Base-by-base conservation (phyloP, 2,888 invertebrate species). In the Copidosoma aretas region DNA sequence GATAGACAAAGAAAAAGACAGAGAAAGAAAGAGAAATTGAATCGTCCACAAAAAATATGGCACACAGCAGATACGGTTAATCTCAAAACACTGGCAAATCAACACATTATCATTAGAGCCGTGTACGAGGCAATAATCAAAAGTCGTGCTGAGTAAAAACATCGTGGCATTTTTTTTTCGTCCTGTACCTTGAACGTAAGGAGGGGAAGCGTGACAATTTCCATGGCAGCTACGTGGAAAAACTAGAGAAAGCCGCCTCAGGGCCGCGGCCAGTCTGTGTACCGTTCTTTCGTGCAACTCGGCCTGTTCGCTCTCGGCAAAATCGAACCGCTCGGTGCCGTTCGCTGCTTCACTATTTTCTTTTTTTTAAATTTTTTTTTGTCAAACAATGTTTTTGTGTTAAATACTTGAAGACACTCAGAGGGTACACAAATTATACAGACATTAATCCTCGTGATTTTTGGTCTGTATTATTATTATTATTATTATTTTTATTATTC, bases 271-370 rank as follows among this genome's bases (percentile, higher is more conserved):
- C 56, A 71, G 66, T n/a, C 69, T 61, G 43, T 66, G 68, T 62
- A 59, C 53, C 32, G 54, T 65, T 58, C 14, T 8, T 3, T 32
- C 32, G 32, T 32, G 15, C 43, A 15, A 12, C 43, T 46, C 43
- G 17, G 14, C 43, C 43, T 46, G 15, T 39, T 81, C 82, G 77
- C 82, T 80, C 81, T 83, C 83, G 77, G 82, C 83, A 76, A 82
- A 82, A 80, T 83, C 81, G 81, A 81, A 82, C 82, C 24, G 81
- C 80, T 82, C 82, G 79, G 79, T 21, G 52, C 52, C 21, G 10
- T 15, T 15, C 43, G 17, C 14, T 12, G 43, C 12, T 46, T 46
- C 43, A 14, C 17, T 46, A 12, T 46, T 17, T 17, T 46, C 43
- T 46, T 32, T 32, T 32, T 3, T 32, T 32, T 32, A n/a, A n/a